A percentile compares a stretch with the other conserved stretches of the same genome.
These are phyloP conservation scores for Rhagologus leucostigma DNA, from an alignment of 2,113 vertebrate genomes.

Conservation along the genomic window DNA sequence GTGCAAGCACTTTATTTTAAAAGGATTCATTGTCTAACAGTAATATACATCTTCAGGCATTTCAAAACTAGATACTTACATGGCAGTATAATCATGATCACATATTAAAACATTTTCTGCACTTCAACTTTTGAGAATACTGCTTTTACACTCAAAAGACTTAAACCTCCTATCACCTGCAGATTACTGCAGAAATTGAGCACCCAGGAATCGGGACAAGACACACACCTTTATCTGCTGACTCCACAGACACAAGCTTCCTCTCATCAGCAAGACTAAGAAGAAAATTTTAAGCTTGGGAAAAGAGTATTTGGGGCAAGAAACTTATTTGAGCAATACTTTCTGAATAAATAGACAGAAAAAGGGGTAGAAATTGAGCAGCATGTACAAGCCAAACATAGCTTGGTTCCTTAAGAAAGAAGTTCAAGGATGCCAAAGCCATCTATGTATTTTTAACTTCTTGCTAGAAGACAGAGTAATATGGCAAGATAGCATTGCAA, in stretches of 20 bases:
- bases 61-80: not conserved
- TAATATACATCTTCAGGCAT: not conserved
- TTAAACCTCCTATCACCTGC: not conserved
- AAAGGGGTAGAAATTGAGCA: not conserved
- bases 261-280: not conserved
- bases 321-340: not conserved
- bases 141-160: not conserved
- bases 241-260: not conserved
- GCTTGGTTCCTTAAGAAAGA: not conserved
- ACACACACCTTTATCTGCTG: not conserved
- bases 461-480: not conserved
- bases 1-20: not conserved
- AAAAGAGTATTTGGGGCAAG: not conserved
- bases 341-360: accelerated
- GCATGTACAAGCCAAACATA: not conserved
- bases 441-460: not conserved
- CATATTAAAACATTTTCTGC: not conserved
- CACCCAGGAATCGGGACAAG: not conserved
- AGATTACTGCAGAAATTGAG: not conserved
- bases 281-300: not conserved
- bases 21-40: not conserved
- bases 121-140: not conserved
- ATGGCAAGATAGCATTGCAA: not conserved
- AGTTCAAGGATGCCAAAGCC: not conserved
- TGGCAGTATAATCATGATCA: not conserved